phyloP scores from a whole-genome alignment of 2,797 vertebrate species.

The Discoglossus pictus region DNA sequence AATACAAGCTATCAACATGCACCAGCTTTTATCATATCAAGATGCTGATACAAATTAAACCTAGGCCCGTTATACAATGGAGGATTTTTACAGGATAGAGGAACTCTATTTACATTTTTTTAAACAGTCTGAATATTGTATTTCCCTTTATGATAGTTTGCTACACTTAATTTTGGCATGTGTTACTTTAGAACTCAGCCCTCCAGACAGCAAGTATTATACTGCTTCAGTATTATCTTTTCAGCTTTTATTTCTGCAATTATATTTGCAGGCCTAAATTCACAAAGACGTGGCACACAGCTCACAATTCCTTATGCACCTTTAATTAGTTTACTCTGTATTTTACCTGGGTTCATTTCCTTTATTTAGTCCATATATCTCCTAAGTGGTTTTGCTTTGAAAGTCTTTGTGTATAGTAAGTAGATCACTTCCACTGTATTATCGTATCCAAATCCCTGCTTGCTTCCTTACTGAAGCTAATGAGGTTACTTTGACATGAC shows the following conservation, averaged over 20 bases:
- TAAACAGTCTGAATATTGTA: too few species aligned
- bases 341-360: constrained; percentile 38
- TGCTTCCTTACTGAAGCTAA: constrained; percentile 35
- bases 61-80: too few species aligned
- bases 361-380: constrained; percentile 37
- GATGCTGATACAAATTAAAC: too few species aligned
- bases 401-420: constrained; percentile 28
- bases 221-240: constrained; percentile 26
- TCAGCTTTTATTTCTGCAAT: constrained; percentile 9
- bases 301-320: constrained; percentile 36
- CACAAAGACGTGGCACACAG: constrained; percentile 28
- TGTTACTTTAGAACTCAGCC: too few species aligned
- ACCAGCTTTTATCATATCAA: too few species aligned
- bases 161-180: too few species aligned
- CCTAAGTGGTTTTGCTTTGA: constrained; percentile 29
- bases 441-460: constrained; percentile 42
- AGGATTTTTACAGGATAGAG: too few species aligned
- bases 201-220: too few species aligned
- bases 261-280: constrained; percentile 15
- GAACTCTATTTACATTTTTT: too few species aligned
- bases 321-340: constrained; percentile 44
- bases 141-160: too few species aligned
- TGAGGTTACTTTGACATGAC: constrained; percentile 43
- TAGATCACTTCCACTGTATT: constrained; percentile 33
- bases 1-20: too few species aligned